Evolutionary conservation across 2,888 invertebrate species (phyloP).

Genomic region (Eristalinus sepulchralis): DNA sequence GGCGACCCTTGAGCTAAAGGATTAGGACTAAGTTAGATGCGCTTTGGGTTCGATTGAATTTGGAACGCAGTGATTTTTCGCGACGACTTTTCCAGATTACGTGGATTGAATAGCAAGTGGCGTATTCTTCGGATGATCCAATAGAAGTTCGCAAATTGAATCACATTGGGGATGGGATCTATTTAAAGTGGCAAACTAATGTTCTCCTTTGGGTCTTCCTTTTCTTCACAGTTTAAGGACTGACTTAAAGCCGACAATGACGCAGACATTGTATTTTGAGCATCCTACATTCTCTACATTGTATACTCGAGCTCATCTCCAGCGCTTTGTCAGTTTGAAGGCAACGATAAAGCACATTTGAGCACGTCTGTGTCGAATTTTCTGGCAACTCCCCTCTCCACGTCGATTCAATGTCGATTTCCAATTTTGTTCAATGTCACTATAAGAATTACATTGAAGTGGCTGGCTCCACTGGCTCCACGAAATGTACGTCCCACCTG

Average conservation of each 20-base stretch:
- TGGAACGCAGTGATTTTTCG: background rate
- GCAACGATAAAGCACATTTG: background rate
- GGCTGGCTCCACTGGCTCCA: background rate
- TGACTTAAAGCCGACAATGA: background rate
- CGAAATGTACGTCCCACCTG: background rate
- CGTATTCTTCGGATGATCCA: too few species aligned
- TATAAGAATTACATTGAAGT: background rate
- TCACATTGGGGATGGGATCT: too few species aligned
- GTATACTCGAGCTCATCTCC: background rate
- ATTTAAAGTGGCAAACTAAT: too few species aligned
- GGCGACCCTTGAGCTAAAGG: background rate
- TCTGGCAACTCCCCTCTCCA: background rate
- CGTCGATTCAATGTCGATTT: background rate
- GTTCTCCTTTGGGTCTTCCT: too few species aligned
- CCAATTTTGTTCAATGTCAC: background rate
- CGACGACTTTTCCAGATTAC: too few species aligned
- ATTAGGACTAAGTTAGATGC: background rate
- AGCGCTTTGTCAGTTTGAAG: background rate
- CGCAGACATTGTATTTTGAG: background rate
- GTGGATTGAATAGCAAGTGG: too few species aligned
- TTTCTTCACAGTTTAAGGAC: too few species aligned
- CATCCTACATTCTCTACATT: background rate
- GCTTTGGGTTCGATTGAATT: background rate
- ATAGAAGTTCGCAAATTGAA: too few species aligned
- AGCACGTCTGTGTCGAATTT: background rate